Conservation (phyloP, 2,888 invertebrate genomes). For the Barypeithes pellucidus region DNA sequence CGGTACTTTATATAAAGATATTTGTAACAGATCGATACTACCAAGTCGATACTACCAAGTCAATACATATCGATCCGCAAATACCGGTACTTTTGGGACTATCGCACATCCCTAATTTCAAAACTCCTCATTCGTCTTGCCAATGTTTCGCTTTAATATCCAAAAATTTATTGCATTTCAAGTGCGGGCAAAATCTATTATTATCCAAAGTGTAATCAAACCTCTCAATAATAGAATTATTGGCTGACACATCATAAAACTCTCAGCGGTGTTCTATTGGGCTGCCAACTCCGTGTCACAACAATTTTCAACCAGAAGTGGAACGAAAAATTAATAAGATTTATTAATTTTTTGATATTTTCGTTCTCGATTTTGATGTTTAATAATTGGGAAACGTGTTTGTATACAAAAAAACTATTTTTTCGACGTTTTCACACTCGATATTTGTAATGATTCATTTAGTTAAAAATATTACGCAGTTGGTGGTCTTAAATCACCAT, state of each 20-base stretch:
- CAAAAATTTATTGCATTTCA: constrained; percentile 35
- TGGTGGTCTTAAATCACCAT: too few relatives aligned
- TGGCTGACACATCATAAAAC: constrained; percentile 41
- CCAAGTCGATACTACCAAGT: too few relatives aligned
- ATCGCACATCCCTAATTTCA: too few relatives aligned
- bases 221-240: constrained; percentile 50
- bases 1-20: too few relatives aligned
- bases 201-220: constrained; percentile 37
- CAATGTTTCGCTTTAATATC: constrained; percentile 19
- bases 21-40: too few relatives aligned
- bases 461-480: too few relatives aligned
- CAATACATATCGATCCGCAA: too few relatives aligned
- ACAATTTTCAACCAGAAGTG: constrained; percentile 22
- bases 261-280: constrained; percentile 32
- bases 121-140: constrained; percentile 5
- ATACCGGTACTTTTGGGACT: too few relatives aligned
- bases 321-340: constrained; percentile 19
- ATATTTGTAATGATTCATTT: too few relatives aligned
- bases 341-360: constrained; percentile 18
- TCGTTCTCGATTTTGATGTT: neutral
- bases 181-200: constrained; percentile 44
- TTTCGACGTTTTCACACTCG: neutral
- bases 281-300: constrained; percentile 43
- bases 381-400: neutral
- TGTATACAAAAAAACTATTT: neutral